Conservation (phyloP, 2,797 vertebrate species). For the Danionella dracula region DNA sequence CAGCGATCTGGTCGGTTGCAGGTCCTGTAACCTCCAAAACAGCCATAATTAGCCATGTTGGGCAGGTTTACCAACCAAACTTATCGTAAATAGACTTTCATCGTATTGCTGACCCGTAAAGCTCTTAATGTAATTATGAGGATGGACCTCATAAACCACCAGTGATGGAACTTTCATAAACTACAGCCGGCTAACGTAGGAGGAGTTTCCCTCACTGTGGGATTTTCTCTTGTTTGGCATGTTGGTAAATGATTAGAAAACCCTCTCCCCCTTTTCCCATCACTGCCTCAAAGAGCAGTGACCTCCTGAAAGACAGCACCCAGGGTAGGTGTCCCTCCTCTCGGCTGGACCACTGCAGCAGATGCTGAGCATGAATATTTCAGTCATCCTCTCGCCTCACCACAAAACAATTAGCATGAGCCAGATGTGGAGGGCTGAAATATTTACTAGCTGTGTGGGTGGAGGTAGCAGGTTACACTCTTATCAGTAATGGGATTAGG, state of each 20-base stretch:
- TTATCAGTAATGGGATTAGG: too few relatives aligned
- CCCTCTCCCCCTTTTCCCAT: background rate
- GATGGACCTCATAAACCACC: too few relatives aligned
- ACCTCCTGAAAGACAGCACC: constrained; percentile 1
- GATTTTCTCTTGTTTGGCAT: constrained; percentile 50
- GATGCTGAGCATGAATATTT: constrained; percentile 77
- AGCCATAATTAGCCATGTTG: too few relatives aligned
- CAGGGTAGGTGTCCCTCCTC: background rate
- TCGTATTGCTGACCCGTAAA: too few relatives aligned
- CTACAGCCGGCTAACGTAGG: too few relatives aligned
- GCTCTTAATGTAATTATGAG: too few relatives aligned
- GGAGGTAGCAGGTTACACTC: constrained; percentile 13
- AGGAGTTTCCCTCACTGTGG: constrained; percentile 60
- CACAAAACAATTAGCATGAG: constrained; percentile 73
- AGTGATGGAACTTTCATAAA: too few relatives aligned
- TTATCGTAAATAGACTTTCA: too few relatives aligned
- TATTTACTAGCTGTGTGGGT: constrained; percentile 65
- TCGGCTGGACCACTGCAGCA: constrained; percentile 51
- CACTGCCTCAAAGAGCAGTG: background rate
- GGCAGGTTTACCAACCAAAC: too few relatives aligned
- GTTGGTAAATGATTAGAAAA: constrained; percentile 30
- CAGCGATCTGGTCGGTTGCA: too few relatives aligned
- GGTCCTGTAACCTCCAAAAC: too few relatives aligned
- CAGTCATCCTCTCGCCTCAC: constrained; percentile 50
- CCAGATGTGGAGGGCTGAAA: constrained; percentile 77